phyloP scores from a whole-genome alignment of 2,113 vertebrate species.

The Engystomops pustulosus region DNA sequence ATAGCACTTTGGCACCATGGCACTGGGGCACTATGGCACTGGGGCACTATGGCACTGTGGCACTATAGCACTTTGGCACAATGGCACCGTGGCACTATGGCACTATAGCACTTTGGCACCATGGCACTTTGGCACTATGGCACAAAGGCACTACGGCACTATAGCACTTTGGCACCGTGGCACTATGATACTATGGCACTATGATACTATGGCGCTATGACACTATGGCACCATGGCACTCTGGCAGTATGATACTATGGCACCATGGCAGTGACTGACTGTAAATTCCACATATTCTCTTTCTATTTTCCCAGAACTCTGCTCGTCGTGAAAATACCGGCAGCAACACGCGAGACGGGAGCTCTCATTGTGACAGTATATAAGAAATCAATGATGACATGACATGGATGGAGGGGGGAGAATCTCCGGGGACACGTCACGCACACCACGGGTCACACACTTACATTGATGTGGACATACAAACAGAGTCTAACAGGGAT shows the following conservation, averaged over 20 bases:
- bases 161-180: too few species aligned
- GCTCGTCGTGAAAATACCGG: constrained; percentile 31
- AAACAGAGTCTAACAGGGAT: constrained; percentile 35
- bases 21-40: too few species aligned
- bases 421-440: constrained; percentile 41
- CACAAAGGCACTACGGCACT: too few species aligned
- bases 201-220: too few species aligned
- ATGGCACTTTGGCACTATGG: neutral
- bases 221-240: constrained; percentile 1
- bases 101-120: neutral
- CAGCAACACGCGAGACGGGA: constrained; percentile 14
- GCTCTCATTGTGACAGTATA: constrained; percentile 30
- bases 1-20: too few species aligned
- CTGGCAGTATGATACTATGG: too few species aligned
- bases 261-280: constrained; percentile 5
- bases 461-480: constrained; percentile 41
- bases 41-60: too few species aligned
- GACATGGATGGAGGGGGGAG: constrained; percentile 22
- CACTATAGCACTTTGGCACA: too few species aligned
- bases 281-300: constrained; percentile 34
- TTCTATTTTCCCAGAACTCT: constrained; percentile 22
- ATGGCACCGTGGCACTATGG: neutral
- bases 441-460: constrained; percentile 36
- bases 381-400: constrained; percentile 53
- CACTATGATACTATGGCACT: too few species aligned